Evolutionary conservation across 1,140 invertebrate genomes (phyloP).

Genomic region (Drosophila dunni): DNA sequence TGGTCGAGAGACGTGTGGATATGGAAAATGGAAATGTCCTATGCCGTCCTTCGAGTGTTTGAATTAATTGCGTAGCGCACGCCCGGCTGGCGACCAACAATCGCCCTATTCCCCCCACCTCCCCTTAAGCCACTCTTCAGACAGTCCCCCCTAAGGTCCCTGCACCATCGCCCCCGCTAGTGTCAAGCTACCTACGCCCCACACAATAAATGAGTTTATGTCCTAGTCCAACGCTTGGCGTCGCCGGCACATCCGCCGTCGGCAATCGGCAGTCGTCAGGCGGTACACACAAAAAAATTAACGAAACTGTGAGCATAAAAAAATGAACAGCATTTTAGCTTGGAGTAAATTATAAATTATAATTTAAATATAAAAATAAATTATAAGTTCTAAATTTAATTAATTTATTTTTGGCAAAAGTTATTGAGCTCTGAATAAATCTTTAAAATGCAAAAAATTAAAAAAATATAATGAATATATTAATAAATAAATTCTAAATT

Average conservation of each 20-base stretch:
- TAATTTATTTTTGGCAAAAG: too few relatives aligned
- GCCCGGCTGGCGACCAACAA: conserved; percentile 71
- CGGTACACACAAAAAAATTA: too few relatives aligned
- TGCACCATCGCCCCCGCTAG: not conserved
- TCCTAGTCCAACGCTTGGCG: conserved; percentile 71
- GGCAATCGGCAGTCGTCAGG: conserved; percentile 3
- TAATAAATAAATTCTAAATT: too few relatives aligned
- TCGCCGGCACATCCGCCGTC: conserved; percentile 52
- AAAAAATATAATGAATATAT: too few relatives aligned
- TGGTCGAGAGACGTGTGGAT: conserved; percentile 10
- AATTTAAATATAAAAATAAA: too few relatives aligned
- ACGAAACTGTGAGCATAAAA: too few relatives aligned
- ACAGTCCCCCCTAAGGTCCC: not conserved
- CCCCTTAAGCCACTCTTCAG: not conserved
- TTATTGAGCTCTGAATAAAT: too few relatives aligned
- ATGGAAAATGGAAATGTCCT: conserved; percentile 56
- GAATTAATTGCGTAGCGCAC: conserved; percentile 80
- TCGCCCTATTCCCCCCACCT: not conserved
- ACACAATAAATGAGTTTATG: conserved; percentile 81
- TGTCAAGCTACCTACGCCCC: conserved; percentile 38
- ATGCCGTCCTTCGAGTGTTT: conserved; percentile 78
- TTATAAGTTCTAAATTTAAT: too few relatives aligned
- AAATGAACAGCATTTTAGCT: too few relatives aligned
- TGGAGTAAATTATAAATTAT: too few relatives aligned
- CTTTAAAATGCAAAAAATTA: too few relatives aligned